These are phyloP conservation scores for Pelobates fuscus DNA, from an alignment of 2,113 vertebrate species.

Conservation along the genomic window DNA sequence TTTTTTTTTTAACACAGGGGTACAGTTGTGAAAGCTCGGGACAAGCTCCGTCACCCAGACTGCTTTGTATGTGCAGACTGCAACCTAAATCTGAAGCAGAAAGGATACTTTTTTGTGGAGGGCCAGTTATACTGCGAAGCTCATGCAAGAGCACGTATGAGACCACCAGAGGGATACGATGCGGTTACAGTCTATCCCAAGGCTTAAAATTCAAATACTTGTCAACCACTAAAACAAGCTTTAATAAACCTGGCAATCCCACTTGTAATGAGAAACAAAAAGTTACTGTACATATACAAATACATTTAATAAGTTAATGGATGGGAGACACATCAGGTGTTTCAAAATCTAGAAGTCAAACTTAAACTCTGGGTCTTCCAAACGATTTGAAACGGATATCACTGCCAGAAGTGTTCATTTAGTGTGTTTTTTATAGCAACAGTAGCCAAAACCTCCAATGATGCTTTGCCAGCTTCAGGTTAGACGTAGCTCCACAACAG, in stretches of 20 bases:
- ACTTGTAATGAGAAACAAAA: background rate
- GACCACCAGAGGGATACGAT: constrained; percentile 90
- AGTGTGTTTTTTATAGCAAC: background rate
- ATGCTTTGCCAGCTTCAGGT: too few species aligned
- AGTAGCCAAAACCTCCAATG: too few species aligned
- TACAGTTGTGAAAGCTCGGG: constrained; percentile 91
- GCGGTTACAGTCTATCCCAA: constrained; percentile 81
- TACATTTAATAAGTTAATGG: background rate
- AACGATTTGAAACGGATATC: background rate
- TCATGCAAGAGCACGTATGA: constrained; percentile 84
- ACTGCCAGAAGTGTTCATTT: background rate
- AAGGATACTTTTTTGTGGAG: constrained; percentile 95
- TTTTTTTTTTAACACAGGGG: constrained; percentile 68
- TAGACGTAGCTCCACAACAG: too few species aligned
- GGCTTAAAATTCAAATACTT: constrained; percentile 63
- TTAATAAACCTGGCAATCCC: background rate
- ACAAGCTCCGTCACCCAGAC: constrained; percentile 89
- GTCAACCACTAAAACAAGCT: constrained; percentile 33
- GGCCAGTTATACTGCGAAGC: constrained; percentile 93
- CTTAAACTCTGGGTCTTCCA: too few species aligned
- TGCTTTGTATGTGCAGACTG: constrained; percentile 97
- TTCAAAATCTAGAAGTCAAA: too few species aligned
- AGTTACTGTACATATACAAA: background rate
- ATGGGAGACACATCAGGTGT: background rate
- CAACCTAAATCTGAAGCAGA: constrained; percentile 92